Conservation (phyloP, 2,113 vertebrate species). For the Trochalopteron elliotii region DNA sequence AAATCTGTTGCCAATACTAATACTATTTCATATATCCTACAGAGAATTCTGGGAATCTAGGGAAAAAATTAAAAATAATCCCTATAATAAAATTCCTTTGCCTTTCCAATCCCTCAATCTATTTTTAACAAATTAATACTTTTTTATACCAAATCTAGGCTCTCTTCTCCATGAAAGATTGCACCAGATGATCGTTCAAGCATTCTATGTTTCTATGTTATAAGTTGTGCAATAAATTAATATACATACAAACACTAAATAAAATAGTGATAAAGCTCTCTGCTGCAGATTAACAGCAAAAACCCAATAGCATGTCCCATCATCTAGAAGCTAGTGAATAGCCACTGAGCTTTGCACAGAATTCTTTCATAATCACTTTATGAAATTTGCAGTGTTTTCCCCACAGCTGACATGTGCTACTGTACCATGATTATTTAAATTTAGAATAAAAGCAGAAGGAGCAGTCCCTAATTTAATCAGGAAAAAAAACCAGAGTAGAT, state of each 20-base stretch:
- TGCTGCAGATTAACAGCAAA: not conserved
- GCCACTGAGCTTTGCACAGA: not conserved
- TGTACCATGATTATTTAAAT: not conserved
- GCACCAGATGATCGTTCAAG: accelerated
- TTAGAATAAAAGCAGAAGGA: not conserved
- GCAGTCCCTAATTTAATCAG: not conserved
- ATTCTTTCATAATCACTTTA: not conserved
- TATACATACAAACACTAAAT: not conserved
- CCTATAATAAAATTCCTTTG: not conserved
- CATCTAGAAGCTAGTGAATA: not conserved
- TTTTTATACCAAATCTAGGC: not conserved
- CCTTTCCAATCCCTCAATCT: not conserved
- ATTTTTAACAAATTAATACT: not conserved
- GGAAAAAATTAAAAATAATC: not conserved
- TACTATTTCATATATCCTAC: not conserved
- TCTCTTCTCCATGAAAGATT: not conserved
- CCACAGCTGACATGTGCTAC: not conserved
- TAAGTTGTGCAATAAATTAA: not conserved
- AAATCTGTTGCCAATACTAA: not conserved
- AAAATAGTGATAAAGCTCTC: not conserved
- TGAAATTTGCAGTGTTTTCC: not conserved
- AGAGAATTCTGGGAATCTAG: not conserved
- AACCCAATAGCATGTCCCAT: not conserved
- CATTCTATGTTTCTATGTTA: not conserved
- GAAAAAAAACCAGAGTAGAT: not conserved